Percentiles rank a stretch among this genome's conserved stretches.
These are phyloP conservation scores for Pardosa pseudoannulata DNA, from an alignment of 2,888 invertebrate genomes.

Conservation along the genomic window DNA sequence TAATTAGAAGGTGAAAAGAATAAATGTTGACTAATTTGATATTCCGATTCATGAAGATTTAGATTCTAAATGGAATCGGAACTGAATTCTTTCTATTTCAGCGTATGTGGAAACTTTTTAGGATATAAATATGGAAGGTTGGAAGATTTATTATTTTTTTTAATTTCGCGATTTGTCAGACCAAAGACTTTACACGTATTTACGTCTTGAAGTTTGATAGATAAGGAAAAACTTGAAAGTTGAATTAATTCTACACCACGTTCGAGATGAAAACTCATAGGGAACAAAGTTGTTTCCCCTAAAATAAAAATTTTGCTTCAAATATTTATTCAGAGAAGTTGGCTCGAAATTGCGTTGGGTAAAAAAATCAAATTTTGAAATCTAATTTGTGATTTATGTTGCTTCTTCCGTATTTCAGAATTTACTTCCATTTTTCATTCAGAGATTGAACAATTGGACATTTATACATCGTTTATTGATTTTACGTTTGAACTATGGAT, in stretches of 20 bases:
- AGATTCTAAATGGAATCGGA: no score
- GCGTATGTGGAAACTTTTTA: no score
- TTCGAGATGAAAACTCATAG: not conserved
- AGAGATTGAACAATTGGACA: no score
- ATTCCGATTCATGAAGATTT: no score
- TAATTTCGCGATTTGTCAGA: not conserved
- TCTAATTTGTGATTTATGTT: conserved; percentile 3
- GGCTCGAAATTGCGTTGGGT: not conserved
- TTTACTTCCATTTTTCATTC: no score
- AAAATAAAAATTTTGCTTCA: not conserved
- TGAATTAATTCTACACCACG: conserved; percentile 9
- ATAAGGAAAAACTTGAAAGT: not conserved
- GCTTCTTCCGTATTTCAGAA: not conserved
- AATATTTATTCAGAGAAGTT: conserved; percentile 2
- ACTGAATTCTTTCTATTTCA: no score
- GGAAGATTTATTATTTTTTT: not conserved
- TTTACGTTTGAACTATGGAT: no score
- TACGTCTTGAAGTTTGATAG: conserved; percentile 2
- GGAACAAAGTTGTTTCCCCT: not conserved
- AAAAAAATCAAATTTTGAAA: not conserved
- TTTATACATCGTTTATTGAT: no score
- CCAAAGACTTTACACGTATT: not conserved
- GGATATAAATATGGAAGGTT: no score
- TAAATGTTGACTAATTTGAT: no score
- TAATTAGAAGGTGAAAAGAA: no score